Evolutionary conservation across 2,113 vertebrate genomes (phyloP), one percentile per base, ranked within the genome.

Genomic region (Callithrix jacchus): DNA sequence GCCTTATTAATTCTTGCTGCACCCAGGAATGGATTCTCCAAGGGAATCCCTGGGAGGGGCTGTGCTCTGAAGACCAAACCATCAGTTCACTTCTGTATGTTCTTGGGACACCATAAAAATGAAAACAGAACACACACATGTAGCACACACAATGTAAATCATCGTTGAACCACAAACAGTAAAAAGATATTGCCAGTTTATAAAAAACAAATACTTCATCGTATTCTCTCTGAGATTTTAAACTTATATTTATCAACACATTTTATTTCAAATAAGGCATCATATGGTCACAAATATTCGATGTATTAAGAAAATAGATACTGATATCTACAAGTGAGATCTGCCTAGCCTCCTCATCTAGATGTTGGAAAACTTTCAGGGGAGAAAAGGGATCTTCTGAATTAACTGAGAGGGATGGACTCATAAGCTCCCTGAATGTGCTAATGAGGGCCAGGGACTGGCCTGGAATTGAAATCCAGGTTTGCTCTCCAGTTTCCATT

Each of bases 11-110:
- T 14, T 23, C 73, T 25, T 20, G 2, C 5, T 18, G 17, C 6
- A 0, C 12, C 27, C 0, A 0, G 10, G 27, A 3, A 16, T 8
- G 3, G n/a, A 11, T 13, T 1, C 4, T 37, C 47, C 42, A 16
- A 2, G 10, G 66, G 42, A 18, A 91, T 42, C n/a, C n/a, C 1
- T 0, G 9, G 32, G 1, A 47, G 18, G 2, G 23, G 14, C 20
- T 37, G 5, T 18, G 56, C 21, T 74, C n/a, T 61, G 66, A 27
- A 58, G 52, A 37, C 20, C 64, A 6, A 8, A 27, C 13, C 4
- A 5, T 35, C 3, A 12, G 13, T 4, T 10, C 54, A 68, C 25
- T 16, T 21, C 56, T 66, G 12, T 17, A 14, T 49, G 23, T 35
- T n/a, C 68, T 47, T 37, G 79, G 37, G 21, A 61, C 84, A 6